Percentiles rank a stretch among this genome's conserved stretches.
phyloP scores from a whole-genome alignment of 2,797 vertebrate genomes.

The Allochrocebus solatus region DNA sequence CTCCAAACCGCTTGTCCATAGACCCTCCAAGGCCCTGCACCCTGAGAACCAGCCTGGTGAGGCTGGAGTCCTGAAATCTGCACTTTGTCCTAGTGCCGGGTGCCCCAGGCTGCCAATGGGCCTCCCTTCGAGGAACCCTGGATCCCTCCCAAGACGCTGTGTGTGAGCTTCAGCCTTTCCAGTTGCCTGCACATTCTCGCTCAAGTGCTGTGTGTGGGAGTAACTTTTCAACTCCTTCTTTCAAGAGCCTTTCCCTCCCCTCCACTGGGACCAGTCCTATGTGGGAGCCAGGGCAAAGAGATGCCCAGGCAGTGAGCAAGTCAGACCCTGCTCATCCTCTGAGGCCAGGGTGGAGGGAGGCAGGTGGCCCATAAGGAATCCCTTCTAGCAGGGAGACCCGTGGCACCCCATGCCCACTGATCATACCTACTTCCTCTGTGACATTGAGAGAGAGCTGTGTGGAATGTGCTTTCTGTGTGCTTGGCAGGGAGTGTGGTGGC shows the following conservation, averaged over 20 bases:
- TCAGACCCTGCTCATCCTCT: background rate
- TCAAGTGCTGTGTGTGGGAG: background rate
- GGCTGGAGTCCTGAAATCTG: background rate
- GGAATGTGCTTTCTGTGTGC: background rate
- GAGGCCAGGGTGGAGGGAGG: background rate
- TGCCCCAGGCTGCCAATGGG: background rate
- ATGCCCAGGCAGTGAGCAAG: background rate
- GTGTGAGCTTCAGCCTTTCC: background rate
- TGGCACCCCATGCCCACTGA: background rate
- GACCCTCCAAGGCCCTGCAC: background rate
- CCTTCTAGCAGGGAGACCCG: accelerated
- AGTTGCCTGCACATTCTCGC: background rate
- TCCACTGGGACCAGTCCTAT: background rate
- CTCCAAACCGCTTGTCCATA: background rate
- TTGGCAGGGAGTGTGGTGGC: background rate
- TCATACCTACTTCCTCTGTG: background rate
- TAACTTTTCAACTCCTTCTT: background rate
- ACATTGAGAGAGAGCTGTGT: background rate
- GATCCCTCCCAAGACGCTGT: background rate
- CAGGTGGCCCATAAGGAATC: background rate
- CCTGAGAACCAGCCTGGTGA: background rate
- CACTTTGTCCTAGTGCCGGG: background rate
- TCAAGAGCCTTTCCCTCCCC: background rate
- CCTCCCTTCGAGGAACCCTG: background rate
- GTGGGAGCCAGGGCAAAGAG: background rate